Percentiles rank a stretch among this genome's conserved stretches.
phyloP scores from a whole-genome alignment of 2,797 vertebrate species.

The Gallinago solitaria region DNA sequence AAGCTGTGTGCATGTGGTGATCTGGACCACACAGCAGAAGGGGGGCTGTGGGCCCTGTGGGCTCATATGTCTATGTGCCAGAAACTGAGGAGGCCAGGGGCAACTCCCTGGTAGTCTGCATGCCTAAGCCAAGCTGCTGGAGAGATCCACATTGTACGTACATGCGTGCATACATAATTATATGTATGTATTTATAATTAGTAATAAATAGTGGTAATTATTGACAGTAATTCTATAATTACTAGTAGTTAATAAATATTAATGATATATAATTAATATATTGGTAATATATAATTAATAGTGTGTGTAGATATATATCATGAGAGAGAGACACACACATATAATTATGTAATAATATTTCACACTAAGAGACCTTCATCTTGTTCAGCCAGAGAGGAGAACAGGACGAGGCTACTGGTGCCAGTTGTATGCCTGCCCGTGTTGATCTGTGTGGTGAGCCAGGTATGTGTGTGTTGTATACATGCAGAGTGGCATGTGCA shows the following conservation, averaged over 20 bases:
- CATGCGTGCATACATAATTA: not conserved
- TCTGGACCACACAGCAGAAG: not conserved
- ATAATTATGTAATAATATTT: not conserved
- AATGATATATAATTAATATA: not conserved
- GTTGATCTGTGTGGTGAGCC: not conserved
- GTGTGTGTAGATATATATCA: not conserved
- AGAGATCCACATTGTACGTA: not conserved
- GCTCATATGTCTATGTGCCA: not conserved
- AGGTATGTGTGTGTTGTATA: accelerated
- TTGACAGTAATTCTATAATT: not conserved
- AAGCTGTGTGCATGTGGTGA: not conserved
- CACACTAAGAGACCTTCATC: not conserved
- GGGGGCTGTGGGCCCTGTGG: not conserved
- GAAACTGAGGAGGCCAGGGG: not conserved
- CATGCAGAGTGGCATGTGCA: accelerated
- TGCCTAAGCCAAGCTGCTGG: not conserved
- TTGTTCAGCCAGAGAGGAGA: not conserved
- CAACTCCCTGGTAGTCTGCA: not conserved
- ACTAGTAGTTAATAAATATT: not conserved
- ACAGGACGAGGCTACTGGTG: not conserved
- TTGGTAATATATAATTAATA: not conserved
- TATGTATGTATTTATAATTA: not conserved
- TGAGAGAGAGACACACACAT: not conserved
- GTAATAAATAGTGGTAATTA: not conserved
- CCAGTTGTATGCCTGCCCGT: not conserved